Percentiles rank a stretch among this genome's conserved stretches.
phyloP scores from a whole-genome alignment of 1,140 invertebrate genomes.

The Whitmania pigra region DNA sequence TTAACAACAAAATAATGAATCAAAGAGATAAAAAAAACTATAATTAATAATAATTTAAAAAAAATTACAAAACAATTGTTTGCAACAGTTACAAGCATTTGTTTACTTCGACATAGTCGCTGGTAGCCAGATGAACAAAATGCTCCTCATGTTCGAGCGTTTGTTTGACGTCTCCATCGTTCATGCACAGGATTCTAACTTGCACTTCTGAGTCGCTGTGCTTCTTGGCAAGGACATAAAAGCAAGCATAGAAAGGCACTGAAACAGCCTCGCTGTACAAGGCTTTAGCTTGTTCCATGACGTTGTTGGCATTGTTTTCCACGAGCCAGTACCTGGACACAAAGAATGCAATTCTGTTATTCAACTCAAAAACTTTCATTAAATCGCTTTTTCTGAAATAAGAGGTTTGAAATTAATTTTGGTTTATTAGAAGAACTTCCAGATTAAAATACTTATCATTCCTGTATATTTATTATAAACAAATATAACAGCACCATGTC shows the following conservation, averaged over 20 bases:
- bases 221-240: conserved; percentile 13
- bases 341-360: background rate
- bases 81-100: too few species aligned
- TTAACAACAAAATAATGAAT: too few species aligned
- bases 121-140: background rate
- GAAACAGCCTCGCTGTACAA: background rate
- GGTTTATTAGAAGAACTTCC: too few species aligned
- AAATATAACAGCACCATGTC: too few species aligned
- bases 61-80: too few species aligned
- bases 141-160: conserved; percentile 9
- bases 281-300: background rate
- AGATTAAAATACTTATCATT: too few species aligned
- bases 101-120: conserved; percentile 8
- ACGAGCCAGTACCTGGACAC: conserved; percentile 5
- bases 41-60: too few species aligned
- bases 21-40: too few species aligned
- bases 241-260: conserved; percentile 8
- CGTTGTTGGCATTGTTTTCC: background rate
- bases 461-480: too few species aligned
- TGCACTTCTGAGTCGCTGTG: conserved; percentile 12
- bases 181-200: conserved; percentile 6
- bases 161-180: conserved; percentile 2
- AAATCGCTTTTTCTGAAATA: too few species aligned
- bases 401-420: too few species aligned
- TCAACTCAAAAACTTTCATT: too few species aligned